phyloP scores from a whole-genome alignment of 2,113 vertebrate species.

The Stictonetta naevosa region DNA sequence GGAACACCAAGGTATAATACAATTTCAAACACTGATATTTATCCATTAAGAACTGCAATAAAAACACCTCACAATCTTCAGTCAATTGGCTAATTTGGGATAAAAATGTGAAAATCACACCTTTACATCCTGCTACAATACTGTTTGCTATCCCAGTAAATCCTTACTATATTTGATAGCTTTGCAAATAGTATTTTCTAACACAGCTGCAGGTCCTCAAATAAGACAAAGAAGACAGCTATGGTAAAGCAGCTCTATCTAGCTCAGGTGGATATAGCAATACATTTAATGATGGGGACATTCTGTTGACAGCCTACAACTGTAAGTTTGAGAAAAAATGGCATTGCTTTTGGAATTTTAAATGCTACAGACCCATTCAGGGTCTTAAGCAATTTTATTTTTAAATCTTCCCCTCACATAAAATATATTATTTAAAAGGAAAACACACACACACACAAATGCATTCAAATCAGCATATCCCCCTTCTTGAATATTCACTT shows the following conservation, averaged over 20 bases:
- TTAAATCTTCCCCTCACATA: neutral
- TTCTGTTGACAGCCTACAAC: neutral
- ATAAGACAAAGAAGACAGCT: neutral
- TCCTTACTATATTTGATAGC: neutral
- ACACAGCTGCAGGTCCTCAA: neutral
- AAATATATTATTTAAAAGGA: neutral
- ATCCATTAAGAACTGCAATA: neutral
- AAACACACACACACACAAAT: neutral
- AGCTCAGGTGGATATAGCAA: neutral
- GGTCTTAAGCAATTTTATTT: neutral
- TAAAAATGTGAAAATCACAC: neutral
- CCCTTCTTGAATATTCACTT: neutral
- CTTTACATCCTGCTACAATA: neutral
- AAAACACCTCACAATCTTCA: neutral
- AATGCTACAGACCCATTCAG: neutral
- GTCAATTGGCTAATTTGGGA: neutral
- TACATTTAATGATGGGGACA: neutral
- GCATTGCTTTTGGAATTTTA: neutral
- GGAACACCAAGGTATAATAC: neutral
- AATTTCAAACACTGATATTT: neutral
- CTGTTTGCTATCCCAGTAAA: neutral
- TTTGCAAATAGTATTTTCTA: neutral
- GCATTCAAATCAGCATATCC: neutral
- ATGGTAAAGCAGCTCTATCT: neutral
- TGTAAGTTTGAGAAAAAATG: neutral